Evolutionary conservation across 2,888 invertebrate species (phyloP), one percentile per base, ranked within the genome.

Genomic region (Dastarcus helophoroides): DNA sequence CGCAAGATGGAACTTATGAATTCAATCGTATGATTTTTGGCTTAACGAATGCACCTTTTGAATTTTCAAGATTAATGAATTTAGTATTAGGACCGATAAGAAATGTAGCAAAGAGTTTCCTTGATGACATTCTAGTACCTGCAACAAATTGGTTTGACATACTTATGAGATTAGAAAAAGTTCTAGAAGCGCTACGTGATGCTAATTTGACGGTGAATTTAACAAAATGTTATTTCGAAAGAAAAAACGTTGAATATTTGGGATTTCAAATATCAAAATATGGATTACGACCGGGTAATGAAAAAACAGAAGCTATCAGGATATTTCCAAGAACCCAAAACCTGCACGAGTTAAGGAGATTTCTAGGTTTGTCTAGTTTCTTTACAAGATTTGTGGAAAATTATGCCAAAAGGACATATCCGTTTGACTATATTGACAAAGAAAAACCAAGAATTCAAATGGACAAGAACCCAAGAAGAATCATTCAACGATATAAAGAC

Each of bases 151-250:
- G 35, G 35, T 7, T n/a, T 12, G 31, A 31, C 10, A 9, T 29
- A 14, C 13, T 13, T 11, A 13, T 12, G 13, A 25, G 29, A 11
- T 29, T 29, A 17, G 12, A 13, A 19, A 11, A 10, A 15, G 26
- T 26, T 3, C 16, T 32, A 17, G 27, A 32, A 27, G 35, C 33
- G 1, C 22, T 53, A 3, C 17, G 39, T 26, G 31, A 44, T 2
- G 46, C 50, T 1, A 43, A 45, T 11, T 30, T 56, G 3, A 52
- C 50, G 2, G 22, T 58, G 3, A 57, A 56, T 26, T 22, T 53
- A 2, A 31, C 36, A 1, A 56, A 54, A 32, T 54, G 53, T 36
- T 22, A 32, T 2, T 53, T 56, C 25, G 41, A 50, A 3, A 22
- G 35, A 21, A 32, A 26, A 3, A 25, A 36, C 25, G 22, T 41